Evolutionary conservation across 2,113 vertebrate species (phyloP), one percentile per base, ranked within the genome.

Genomic region (Lonchura striata): DNA sequence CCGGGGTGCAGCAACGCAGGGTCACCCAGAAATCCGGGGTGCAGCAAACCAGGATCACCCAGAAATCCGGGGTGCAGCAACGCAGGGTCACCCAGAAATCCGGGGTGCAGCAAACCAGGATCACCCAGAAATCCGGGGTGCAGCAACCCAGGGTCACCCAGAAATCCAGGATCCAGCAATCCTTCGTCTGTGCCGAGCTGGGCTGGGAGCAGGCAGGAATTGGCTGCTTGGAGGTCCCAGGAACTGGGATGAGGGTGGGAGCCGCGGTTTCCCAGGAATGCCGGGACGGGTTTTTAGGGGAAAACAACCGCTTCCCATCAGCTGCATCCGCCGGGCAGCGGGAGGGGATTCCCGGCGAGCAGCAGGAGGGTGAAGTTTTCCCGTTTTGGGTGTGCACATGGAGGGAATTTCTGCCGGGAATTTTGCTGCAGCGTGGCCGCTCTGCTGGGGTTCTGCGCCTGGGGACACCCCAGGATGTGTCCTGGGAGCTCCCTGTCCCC

Each of bases 371-470:
- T 0, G 2, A 30, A 35, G 22, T 30, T 11, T 2, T 8, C 13
- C 37, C n/a, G 5, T 14, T 50, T 42, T 0, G 15, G 49, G 8
- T 30, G 53, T 14, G 42, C 31, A 1, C 13, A 3, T 0, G 53
- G 42, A 22, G 22, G 42, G 49, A 7, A 1, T n/a, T 66, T 11
- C 74, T 53, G n/a, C 64, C 53, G 3, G 59, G 54, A 17, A 15
- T 59, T 68, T 52, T 3, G 50, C 64, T 39, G 60, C 7, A 13
- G 11, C 68, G 2, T 0, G 4, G 39, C 16, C 4, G 0, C 24
- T 24, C 0, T 5, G 39, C 57, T 0, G 24, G 24, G 41, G 12
- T 47, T 21, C 53, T 0, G 3, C 0, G 7, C 22, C 5, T 15
- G 86, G 44, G 53, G 44, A 15, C 57, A 68, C 4, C 17, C 19